Base-by-base conservation (phyloP, 2,888 invertebrate genomes). In the Rhimphoctona megacephalus region DNA sequence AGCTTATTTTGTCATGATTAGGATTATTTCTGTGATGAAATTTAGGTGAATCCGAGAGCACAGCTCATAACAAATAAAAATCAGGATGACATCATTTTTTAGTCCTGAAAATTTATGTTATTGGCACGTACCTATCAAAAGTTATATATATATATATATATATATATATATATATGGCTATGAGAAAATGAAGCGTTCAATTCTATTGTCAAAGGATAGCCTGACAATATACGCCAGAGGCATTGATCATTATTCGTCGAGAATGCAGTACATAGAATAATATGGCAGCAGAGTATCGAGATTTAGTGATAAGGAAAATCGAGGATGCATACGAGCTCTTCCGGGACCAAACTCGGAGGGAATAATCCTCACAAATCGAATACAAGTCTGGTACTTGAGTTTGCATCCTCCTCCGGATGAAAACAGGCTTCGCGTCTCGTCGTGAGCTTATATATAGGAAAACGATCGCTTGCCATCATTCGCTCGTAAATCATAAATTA, bases 401-500 rank as follows among this genome's bases (percentile, higher is more conserved):
- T 61, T 54, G 76, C 66, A 74, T 69, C 49, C 69, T 80, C 82
- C 79, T 85, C 54, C 74, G 52, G 52, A 79, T 82, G 81, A 85
- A 78, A 82, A 82, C 81, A 61, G 78, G 85, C 82, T 70, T 74
- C 77, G 81, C 33, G 66, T 66, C 67, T 85, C 82, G 82, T 85
- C 82, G 85, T 76, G 85, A 82, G 74, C 67, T 82, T 25, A 11
- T 67, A 39, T 79, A 57, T 82, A 82, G 79, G 85, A 82, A 85
- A 85, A 85, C 85, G 85, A 85, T 85, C 85, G 85, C 82, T 82
- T 54, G 78, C 81, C 85, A 81, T 83, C 83, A 82, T 87, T 80
- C 83, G 83, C 85, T 87, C 88, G 88, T 88, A 88, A 88, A 88
- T 88, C 88, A 88, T 88, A 87, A 88, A 88, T 88, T 88, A 88